Evolutionary conservation across 2,888 invertebrate genomes (phyloP), one percentile per base, ranked within the genome.

Genomic region (Eupeodes luniger): DNA sequence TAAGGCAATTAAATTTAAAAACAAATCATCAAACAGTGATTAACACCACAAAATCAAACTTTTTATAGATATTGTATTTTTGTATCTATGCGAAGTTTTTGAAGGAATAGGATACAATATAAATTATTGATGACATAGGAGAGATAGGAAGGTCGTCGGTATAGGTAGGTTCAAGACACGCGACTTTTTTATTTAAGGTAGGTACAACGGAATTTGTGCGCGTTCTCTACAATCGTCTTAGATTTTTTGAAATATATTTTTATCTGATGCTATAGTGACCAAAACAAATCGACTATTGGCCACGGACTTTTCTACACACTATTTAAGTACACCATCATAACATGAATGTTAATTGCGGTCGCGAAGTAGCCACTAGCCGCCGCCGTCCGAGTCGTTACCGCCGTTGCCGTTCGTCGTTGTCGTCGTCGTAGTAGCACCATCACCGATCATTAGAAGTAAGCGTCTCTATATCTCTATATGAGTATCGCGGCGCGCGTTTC

Each of bases 281-380:
- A 85, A 85, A 88, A 85, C 88, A 85, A 88, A 85, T 78, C 81
- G 78, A 88, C 88, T 88, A 88, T 88, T 88, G 81, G 78, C 85
- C 78, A 75, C 78, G 77, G 84, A 81, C 85, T 85, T 88, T 88
- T 85, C 77, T 85, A 85, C 88, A 88, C 88, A 88, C 88, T 88
- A 88, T 88, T 88, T 88, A 88, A 88, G 78, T 88, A 84, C 80
- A 81, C 14, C 64, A 14, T 7, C 62, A 80, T 16, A 55, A n/a
- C 81, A 85, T 88, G 85, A 88, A 88, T 88, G 81, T 88, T 88
- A 88, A 88, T 88, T 88, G 88, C 81, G 78, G 61, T 67, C 78
- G 66, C 78, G 66, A 36, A 76, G 67, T 51, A 57, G 61, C 61
- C 66, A 10, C 19, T 40, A 40, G 59, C 36, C 59, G 62, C 64